Evolutionary conservation across 2,888 invertebrate species (phyloP), one percentile per base, ranked within the genome.

Genomic region (Sussaba pulchella): DNA sequence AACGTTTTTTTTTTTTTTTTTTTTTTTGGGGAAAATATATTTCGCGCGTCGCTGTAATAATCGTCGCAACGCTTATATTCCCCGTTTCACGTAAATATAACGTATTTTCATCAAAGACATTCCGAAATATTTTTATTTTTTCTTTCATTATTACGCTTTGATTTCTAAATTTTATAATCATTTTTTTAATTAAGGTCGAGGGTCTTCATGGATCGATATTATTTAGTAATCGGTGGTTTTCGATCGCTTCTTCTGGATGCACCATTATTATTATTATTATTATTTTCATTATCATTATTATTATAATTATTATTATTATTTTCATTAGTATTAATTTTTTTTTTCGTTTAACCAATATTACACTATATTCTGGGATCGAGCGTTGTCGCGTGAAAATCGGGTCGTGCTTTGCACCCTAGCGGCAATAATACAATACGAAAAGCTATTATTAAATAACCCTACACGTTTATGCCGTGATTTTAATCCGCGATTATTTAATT

Each of bases 391-490:
- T 78, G 73, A 74, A 78, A 73, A 73, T 78, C 69, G 69, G 71
- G 59, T 72, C 73, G 67, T 70, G 66, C 77, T 82, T 82, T 83
- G 85, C 88, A 89, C 85, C 86, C 88, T 89, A 89, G 85, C 86
- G 87, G 86, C 88, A 84, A 89, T 88, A 88, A 88, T 88, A 88
- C 83, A 82, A 89, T 89, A 90, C 88, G 89, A 89, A 91, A 88
- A 90, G 90, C 90, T 90, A 88, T 89, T 70, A 79, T 74, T 43
- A 86, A 85, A 88, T 88, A 88, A 85, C 82, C 83, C 83, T 87
- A 82, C 87, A 88, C 86, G 87, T 88, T 86, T 85, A 86, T 61
- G 17, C 47, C 80, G 83, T 85, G 79, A 81, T 75, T 74, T 82
- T 81, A 80, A 75, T 63, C 80, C 81, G 81, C 83, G 54, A 39